Evolutionary conservation across 2,113 vertebrate genomes (phyloP), one percentile per base, ranked within the genome.

Genomic region (Oryzias celebensis): DNA sequence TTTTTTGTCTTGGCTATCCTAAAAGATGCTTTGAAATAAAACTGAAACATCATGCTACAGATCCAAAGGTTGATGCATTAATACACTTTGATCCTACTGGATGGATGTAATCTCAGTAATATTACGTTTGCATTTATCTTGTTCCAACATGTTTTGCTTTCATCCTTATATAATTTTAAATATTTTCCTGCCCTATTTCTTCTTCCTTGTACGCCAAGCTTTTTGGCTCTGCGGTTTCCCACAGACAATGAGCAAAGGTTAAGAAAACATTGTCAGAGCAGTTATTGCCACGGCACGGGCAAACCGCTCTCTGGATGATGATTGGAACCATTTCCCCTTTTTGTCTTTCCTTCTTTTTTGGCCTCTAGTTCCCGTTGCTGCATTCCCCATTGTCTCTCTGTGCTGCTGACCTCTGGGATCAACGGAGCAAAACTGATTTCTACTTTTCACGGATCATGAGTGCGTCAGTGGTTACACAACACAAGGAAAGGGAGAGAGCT

Each of bases 371-470:
- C 52, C 61, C 53, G 53, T 52, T 51, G 36, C 55, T 53, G 45
- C 60, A 63, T 70, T 77, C 73, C 57, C 56, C 72, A 58, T 52
- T 70, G 42, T 74, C 71, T 68, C 58, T 75, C 57, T 80, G 68
- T 68, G 64, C 54, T 15, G 49, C 83, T 89, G 87, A 88, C 90
- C 88, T 87, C 78, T 80, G 68, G 78, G 87, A 89, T 87, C 82
- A 90, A 76, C 85, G 78, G 78, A 90, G 85, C 88, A 90, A 87
- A 81, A 88, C 82, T 85, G 87, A 91, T 91, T 91, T 81, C 71
- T 56, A 61, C 73, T 88, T 87, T 88, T 90, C 81, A 86, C 86
- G 87, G 83, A 87, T 88, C 83, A 85, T 58, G 81, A 87, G 74
- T 87, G 84, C 84, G 81, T 87, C 87, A 84, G 80, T 22, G 45